phyloP scores from a whole-genome alignment of 2,797 vertebrate genomes.

The Synanceia verrucosa region DNA sequence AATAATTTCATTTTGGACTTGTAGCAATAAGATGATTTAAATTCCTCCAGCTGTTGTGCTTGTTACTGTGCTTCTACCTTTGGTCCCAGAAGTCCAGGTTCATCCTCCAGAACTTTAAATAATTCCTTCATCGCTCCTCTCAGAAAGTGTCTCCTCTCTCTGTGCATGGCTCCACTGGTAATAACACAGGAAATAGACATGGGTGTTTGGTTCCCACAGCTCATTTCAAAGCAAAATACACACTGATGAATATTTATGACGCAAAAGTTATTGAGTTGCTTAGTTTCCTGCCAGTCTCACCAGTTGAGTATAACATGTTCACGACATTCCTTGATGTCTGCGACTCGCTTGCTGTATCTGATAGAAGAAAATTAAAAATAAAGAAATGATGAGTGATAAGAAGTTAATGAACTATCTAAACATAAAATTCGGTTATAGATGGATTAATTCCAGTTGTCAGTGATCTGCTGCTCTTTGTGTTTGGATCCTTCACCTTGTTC shows the following conservation, averaged over 20 bases:
- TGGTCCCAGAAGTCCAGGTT: conserved; percentile 92
- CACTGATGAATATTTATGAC: conserved; percentile 5
- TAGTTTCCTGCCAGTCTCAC: conserved; percentile 67
- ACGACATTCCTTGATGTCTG: conserved; percentile 92
- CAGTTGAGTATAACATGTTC: conserved; percentile 84
- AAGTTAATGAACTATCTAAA: not conserved
- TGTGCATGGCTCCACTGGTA: conserved; percentile 86
- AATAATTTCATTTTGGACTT: conserved; percentile 14
- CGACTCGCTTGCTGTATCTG: conserved; percentile 89
- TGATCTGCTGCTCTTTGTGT: too few species aligned
- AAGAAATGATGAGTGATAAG: not conserved
- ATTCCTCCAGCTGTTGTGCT: conserved; percentile 13
- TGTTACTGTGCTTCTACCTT: conserved; percentile 79
- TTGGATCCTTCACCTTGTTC: too few species aligned
- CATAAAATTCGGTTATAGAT: not conserved
- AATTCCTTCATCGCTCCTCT: conserved; percentile 88
- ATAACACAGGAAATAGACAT: conserved; percentile 20
- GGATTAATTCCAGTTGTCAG: not conserved
- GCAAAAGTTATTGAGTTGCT: not conserved
- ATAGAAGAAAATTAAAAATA: not conserved
- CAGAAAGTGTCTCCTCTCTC: conserved; percentile 87
- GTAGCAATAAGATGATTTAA: not conserved
- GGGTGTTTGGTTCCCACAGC: not conserved
- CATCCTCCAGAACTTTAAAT: conserved; percentile 86
- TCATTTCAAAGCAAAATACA: conserved; percentile 12